Evolutionary conservation across 1,140 invertebrate genomes (phyloP).

Genomic region (Schmidtea mediterranea): DNA sequence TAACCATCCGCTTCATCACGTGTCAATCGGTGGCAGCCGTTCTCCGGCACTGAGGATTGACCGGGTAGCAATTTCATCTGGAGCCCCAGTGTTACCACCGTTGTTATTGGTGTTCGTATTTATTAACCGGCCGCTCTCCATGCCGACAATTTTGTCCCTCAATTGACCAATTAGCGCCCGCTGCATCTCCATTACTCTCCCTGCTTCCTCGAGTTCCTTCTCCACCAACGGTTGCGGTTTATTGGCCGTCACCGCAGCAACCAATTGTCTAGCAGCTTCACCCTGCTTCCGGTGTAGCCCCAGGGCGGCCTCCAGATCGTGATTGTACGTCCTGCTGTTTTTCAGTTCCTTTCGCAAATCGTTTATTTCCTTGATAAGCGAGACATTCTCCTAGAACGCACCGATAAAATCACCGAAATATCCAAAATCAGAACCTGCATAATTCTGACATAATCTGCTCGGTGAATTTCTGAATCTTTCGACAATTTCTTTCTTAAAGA

Average conservation of each 20-base stretch:
- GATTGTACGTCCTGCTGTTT: conserved; percentile 33
- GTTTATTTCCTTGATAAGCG: conserved; percentile 45
- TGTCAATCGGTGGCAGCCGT: too few species aligned
- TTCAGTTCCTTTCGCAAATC: conserved; percentile 39
- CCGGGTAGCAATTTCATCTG: too few species aligned
- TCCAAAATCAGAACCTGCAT: conserved; percentile 26
- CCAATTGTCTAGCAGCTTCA: conserved; percentile 31
- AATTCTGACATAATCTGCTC: conserved; percentile 27
- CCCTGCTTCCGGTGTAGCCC: conserved; percentile 30
- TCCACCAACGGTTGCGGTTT: conserved; percentile 35
- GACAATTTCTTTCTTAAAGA: conserved; percentile 33
- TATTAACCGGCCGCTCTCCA: conserved; percentile 10
- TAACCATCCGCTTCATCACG: too few species aligned
- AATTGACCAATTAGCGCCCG: conserved; percentile 19
- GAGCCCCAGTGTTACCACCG: too few species aligned
- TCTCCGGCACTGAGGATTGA: too few species aligned
- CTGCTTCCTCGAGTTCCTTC: conserved; percentile 32
- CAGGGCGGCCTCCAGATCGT: conserved; percentile 41
- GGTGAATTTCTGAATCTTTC: conserved; percentile 25
- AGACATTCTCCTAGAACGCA: conserved; percentile 39
- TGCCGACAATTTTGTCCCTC: conserved; percentile 13
- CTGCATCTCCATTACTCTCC: conserved; percentile 20
- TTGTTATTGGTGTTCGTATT: not conserved
- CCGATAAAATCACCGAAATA: not conserved
- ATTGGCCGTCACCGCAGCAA: conserved; percentile 33